Percentiles rank a stretch among this genome's conserved stretches.
phyloP scores from a whole-genome alignment of 2,113 vertebrate species.

The Maylandia zebra region DNA sequence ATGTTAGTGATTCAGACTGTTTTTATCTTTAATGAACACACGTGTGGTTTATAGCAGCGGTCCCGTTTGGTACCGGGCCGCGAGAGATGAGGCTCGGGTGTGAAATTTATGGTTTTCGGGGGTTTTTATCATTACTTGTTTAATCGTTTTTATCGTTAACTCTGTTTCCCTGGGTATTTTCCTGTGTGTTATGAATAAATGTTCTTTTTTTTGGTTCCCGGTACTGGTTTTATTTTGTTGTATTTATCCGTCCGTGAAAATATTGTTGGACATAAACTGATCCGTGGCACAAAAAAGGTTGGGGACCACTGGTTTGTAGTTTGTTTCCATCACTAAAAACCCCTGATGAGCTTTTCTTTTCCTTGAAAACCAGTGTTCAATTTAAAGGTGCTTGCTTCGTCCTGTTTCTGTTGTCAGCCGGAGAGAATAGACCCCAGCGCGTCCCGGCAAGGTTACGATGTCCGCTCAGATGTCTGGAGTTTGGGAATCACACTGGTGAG shows the following conservation, averaged over 20 bases:
- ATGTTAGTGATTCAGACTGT: background rate
- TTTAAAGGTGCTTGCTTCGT: background rate
- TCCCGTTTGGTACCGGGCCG: accelerated
- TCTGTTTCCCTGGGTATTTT: background rate
- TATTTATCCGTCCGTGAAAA: background rate
- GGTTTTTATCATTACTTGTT: accelerated
- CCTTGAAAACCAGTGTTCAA: background rate
- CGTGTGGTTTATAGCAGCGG: accelerated
- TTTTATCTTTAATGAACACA: accelerated
- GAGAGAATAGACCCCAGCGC: conserved; percentile 97
- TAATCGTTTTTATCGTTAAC: accelerated
- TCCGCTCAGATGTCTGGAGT: conserved; percentile 97
- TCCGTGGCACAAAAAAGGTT: accelerated
- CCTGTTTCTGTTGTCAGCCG: conserved; percentile 69
- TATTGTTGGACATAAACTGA: background rate
- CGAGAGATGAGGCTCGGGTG: background rate
- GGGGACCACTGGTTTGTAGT: accelerated
- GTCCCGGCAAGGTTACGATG: conserved; percentile 92
- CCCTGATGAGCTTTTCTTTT: background rate
- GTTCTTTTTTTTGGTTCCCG: accelerated
- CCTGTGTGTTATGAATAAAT: background rate
- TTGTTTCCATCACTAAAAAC: background rate
- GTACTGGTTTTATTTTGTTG: background rate
- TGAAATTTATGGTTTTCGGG: background rate
- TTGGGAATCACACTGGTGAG: conserved; percentile 94